These are phyloP conservation scores for Alcedo atthis DNA, from an alignment of 2,797 vertebrate species.

Conservation along the genomic window DNA sequence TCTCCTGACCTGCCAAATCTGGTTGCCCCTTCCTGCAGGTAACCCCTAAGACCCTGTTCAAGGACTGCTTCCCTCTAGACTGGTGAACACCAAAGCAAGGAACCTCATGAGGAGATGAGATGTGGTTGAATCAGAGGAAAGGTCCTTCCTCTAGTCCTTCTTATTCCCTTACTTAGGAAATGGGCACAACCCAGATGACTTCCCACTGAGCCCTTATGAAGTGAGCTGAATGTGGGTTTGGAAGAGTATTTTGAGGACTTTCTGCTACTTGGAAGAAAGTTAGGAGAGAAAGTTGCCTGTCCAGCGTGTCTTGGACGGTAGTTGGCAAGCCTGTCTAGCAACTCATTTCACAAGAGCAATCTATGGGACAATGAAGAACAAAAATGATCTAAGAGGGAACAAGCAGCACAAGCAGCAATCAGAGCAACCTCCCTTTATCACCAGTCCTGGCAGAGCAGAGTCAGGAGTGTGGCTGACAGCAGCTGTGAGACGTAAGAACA, in stretches of 20 bases:
- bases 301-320: not conserved
- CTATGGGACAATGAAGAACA: not conserved
- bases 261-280: not conserved
- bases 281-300: not conserved
- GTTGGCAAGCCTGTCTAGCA: not conserved
- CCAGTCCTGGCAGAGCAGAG: not conserved
- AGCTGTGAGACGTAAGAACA: not conserved
- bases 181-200: too few relatives aligned
- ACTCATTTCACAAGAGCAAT: not conserved
- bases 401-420: not conserved
- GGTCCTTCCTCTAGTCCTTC: not conserved
- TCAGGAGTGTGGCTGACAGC: not conserved
- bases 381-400: not conserved
- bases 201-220: not conserved
- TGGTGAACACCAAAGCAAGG: not conserved
- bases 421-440: not conserved
- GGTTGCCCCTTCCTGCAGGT: not conserved
- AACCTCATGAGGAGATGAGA: not conserved
- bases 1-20: not conserved
- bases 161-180: not conserved
- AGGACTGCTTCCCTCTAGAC: not conserved
- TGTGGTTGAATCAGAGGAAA: not conserved
- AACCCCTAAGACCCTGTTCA: not conserved
- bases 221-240: not conserved
- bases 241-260: not conserved